Percentiles rank a stretch among this genome's conserved stretches.
These are phyloP conservation scores for Pachyuromys duprasi DNA, from an alignment of 2,797 vertebrate species.

Conservation along the genomic window DNA sequence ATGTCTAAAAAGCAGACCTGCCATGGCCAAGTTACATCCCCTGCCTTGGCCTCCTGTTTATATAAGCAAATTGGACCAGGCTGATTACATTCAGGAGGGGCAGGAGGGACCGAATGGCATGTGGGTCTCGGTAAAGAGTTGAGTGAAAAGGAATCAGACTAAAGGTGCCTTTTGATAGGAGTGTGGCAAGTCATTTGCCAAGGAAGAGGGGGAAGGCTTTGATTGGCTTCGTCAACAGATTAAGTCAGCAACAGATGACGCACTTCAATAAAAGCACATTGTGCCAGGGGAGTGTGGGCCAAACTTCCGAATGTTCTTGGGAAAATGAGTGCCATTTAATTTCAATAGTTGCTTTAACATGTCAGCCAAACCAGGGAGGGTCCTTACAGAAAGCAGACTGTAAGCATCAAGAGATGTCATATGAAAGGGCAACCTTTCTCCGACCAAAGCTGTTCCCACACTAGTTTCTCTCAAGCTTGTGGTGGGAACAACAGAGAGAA, in stretches of 20 bases:
- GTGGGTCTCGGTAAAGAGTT: slow-evolving; percentile 31
- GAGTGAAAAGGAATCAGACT: slow-evolving; percentile 62
- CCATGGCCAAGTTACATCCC: slow-evolving; percentile 55
- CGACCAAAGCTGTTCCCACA: background rate
- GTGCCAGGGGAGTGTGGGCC: background rate
- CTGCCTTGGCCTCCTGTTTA: slow-evolving; percentile 78
- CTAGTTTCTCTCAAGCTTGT: background rate
- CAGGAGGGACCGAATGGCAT: slow-evolving; percentile 32
- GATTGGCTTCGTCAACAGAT: slow-evolving; percentile 40
- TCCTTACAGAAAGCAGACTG: background rate
- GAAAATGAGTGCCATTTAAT: slow-evolving; percentile 13
- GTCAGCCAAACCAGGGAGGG: background rate
- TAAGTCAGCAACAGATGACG: slow-evolving; percentile 49
- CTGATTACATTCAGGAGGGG: slow-evolving; percentile 70
- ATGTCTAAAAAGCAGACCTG: slow-evolving; percentile 73
- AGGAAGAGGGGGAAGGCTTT: background rate
- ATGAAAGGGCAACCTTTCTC: background rate
- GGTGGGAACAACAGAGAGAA: background rate
- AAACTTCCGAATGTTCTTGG: background rate
- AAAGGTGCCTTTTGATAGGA: slow-evolving; percentile 65
- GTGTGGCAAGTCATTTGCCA: slow-evolving; percentile 27
- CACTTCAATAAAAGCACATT: background rate
- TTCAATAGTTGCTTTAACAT: slow-evolving; percentile 5
- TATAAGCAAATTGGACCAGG: slow-evolving; percentile 80
- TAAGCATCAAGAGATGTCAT: background rate